These are phyloP conservation scores for Megaceryle torquata DNA, from an alignment of 2,113 vertebrate genomes.

Conservation along the genomic window DNA sequence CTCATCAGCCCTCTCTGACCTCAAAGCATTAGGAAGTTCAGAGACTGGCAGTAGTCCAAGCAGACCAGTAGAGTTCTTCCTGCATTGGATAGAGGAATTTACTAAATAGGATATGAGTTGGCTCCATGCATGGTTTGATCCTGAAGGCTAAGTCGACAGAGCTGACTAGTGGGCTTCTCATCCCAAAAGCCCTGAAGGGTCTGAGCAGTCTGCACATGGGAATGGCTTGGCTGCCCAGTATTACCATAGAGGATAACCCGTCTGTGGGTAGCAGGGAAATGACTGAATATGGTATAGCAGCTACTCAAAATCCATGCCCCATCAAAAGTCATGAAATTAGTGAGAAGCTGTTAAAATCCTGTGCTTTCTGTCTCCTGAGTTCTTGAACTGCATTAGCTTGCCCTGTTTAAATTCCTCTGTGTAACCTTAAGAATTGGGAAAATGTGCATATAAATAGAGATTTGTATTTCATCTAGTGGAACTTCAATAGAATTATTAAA, in stretches of 20 bases:
- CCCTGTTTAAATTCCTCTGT: neutral
- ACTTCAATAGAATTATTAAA: conserved; percentile 31
- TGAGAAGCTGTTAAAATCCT: neutral
- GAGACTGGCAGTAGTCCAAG: neutral
- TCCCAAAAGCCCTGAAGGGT: neutral
- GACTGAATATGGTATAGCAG: neutral
- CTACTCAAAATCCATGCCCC: neutral
- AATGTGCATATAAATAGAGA: neutral
- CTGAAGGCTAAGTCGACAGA: neutral
- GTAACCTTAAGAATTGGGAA: neutral
- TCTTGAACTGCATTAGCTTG: neutral
- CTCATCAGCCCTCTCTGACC: neutral
- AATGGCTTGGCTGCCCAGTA: neutral
- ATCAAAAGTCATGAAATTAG: neutral
- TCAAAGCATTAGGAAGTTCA: neutral
- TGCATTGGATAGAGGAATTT: neutral
- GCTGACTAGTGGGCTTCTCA: neutral
- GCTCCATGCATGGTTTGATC: neutral
- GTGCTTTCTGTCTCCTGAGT: neutral
- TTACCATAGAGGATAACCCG: neutral
- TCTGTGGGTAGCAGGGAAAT: neutral
- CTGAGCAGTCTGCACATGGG: neutral
- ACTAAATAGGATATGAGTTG: neutral
- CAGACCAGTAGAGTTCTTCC: neutral
- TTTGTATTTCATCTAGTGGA: neutral